Evolutionary conservation across 2,888 invertebrate genomes (phyloP).

Genomic region (Caenorhabditis wallacei): DNA sequence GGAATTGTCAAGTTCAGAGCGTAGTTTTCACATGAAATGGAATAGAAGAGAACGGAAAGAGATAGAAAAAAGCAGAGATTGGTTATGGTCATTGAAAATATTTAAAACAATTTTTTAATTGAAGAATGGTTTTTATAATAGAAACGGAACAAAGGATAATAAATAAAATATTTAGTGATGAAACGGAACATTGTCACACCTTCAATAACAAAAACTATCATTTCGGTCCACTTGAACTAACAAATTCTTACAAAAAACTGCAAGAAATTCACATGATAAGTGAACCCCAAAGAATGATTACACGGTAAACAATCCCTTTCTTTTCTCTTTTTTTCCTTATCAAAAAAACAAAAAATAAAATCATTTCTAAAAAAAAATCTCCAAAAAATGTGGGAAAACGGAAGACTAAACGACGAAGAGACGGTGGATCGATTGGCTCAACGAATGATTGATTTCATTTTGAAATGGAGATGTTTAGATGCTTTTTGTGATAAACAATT

Average conservation of each 20-base stretch:
- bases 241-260: no score
- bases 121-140: background rate
- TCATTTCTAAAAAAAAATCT: no score
- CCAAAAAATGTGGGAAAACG: slow-evolving; percentile 6
- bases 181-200: slow-evolving; percentile 17
- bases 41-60: background rate
- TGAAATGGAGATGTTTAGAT: slow-evolving; percentile 51
- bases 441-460: slow-evolving; percentile 63
- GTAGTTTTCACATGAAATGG: background rate
- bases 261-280: no score
- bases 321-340: no score
- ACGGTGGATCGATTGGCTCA: slow-evolving; percentile 51
- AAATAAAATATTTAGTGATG: background rate
- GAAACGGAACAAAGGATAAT: slow-evolving; percentile 4
- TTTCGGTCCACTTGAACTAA: no score
- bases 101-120: background rate
- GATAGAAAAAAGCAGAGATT: background rate
- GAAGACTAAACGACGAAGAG: slow-evolving; percentile 27
- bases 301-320: no score
- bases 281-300: no score
- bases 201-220: background rate
- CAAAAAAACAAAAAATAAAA: no score
- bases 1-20: no score
- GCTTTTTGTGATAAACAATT: slow-evolving; percentile 63
- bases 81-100: background rate